Evolutionary conservation across 2,888 invertebrate species (phyloP).

Genomic region (Hypomecis punctinalis): DNA sequence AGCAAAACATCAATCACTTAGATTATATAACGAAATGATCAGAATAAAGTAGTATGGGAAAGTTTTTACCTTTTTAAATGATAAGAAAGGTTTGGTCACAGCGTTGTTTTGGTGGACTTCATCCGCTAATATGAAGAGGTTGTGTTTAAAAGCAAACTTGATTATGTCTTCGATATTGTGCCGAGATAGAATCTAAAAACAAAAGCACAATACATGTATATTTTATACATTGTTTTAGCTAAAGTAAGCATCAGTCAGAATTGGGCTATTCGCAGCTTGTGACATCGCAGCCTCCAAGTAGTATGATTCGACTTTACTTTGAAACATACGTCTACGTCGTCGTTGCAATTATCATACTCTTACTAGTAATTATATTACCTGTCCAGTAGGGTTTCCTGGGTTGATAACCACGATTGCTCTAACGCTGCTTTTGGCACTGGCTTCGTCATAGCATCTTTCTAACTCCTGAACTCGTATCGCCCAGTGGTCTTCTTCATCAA

Average conservation of each 20-base stretch:
- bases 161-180: constrained; percentile 95
- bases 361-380: too few relatives aligned
- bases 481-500: constrained; percentile 95
- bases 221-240: too few relatives aligned
- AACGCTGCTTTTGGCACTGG: constrained; percentile 86
- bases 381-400: constrained; percentile 99
- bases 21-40: too few relatives aligned
- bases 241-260: too few relatives aligned
- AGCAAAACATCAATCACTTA: too few relatives aligned
- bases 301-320: too few relatives aligned
- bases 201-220: neutral
- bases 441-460: constrained; percentile 87
- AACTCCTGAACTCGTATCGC: constrained; percentile 91
- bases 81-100: constrained; percentile 92
- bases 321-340: too few relatives aligned
- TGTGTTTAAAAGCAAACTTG: constrained; percentile 93
- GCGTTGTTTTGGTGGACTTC: constrained; percentile 98
- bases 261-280: too few relatives aligned
- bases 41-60: too few relatives aligned
- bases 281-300: too few relatives aligned
- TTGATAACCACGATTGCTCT: constrained; percentile 97
- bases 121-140: constrained; percentile 95
- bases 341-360: too few relatives aligned
- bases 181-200: constrained; percentile 89
- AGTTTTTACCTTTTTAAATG: constrained; percentile 91